Evolutionary conservation across 92 coral and sea anemone species (phyloP), one percentile per base, ranked within the genome.

Genomic region (Porites divaricata): DNA sequence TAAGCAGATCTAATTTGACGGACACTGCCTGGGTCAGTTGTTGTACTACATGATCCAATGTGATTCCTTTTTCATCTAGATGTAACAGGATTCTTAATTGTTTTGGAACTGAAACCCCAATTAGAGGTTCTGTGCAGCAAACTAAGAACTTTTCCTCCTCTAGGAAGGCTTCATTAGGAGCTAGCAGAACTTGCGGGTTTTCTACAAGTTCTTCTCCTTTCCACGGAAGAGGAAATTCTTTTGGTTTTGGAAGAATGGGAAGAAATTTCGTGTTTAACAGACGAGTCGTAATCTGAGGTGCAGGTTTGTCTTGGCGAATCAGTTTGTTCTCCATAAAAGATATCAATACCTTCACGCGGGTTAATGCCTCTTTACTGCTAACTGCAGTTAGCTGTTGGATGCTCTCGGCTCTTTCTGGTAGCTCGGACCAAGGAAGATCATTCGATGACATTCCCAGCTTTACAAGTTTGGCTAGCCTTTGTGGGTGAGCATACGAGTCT

Each of bases 381-480:
- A 15, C 69, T 6, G 22, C 7, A 28, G 58, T 64, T 63, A 86
- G 67, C 21, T 9, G 16, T 22, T 80, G 77, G 16, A 95, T 91
- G 16, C 94, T 90, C 57, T 59, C 81, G 4, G 96, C 93, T 70
- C 96, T 88, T 53, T 89, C 98, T 10, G 86, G 41, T 1, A 95
- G 74, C 52, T 92, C 94, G 8, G 87, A 45, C 98, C 96, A 95
- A 8, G 83, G 79, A 45, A 92, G 86, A 22, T 81, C 80, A 74
- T 90, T 87, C 16, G 76, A 81, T 6, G 48, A 76, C 98, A 95
- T 95, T 20, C 98, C 95, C 69, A 95, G 84, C 11, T 80, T 49
- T 35, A 61, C 75, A 28, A 94, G 87, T 19, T 67, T 91, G 71
- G 26, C 52, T 22, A 86, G 71, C 22, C 89, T 77, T 63, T 50